Evolutionary conservation across 2,113 vertebrate genomes (phyloP).

Genomic region (Tichodroma muraria): DNA sequence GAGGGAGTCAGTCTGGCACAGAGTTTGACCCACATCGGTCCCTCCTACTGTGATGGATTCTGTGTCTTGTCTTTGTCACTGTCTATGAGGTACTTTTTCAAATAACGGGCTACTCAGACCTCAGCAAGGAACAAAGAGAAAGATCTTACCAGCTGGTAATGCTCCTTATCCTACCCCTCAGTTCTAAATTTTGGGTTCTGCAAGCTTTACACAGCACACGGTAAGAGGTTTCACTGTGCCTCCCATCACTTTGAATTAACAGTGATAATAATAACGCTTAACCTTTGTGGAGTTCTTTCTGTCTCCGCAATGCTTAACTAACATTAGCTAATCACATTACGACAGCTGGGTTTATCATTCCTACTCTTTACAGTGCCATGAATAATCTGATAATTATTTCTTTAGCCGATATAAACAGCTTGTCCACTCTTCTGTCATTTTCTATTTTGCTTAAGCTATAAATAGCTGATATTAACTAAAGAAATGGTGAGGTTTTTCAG

Average conservation of each 20-base stretch:
- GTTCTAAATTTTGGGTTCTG: conserved; percentile 18
- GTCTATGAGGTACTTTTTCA: not conserved
- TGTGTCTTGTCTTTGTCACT: not conserved
- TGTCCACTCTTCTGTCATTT: conserved; percentile 34
- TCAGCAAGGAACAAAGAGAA: not conserved
- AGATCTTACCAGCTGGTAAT: not conserved
- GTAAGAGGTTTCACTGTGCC: not conserved
- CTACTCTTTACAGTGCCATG: conserved; percentile 6
- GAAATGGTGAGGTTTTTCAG: not conserved
- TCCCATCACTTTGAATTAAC: conserved; percentile 21
- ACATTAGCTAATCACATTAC: conserved; percentile 31
- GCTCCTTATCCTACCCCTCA: not conserved
- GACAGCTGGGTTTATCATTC: conserved; percentile 22
- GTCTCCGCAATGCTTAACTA: not conserved
- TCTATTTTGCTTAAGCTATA: conserved; percentile 10
- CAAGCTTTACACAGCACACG: not conserved
- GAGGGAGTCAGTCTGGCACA: not conserved
- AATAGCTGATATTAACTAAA: not conserved
- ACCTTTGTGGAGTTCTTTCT: conserved; percentile 21
- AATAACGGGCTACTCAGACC: not conserved
- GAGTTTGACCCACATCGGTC: not conserved
- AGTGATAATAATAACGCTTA: conserved; percentile 9
- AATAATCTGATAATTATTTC: conserved; percentile 52
- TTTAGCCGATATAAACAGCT: conserved; percentile 28
- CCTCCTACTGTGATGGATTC: not conserved